Base-by-base conservation (phyloP, 2,113 vertebrate genomes). In the Austrofundulus limnaeus region DNA sequence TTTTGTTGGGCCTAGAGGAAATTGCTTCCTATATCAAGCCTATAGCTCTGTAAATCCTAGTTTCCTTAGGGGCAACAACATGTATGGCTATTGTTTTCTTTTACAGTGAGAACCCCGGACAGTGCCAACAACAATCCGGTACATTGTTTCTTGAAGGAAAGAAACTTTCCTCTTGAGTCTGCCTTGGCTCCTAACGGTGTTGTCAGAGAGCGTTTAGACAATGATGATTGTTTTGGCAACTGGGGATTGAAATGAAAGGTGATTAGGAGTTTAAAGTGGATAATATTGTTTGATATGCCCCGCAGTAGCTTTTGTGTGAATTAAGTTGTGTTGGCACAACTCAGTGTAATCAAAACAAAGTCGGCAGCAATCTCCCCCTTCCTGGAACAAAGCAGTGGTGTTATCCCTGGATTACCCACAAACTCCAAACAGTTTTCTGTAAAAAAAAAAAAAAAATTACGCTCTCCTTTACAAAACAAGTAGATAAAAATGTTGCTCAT, bases 11-110 rank as follows among this genome's bases (percentile, higher is more conserved):
- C 68, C 78, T 61, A 42, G 1, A 61, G 42, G 61, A 23, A 67
- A 57, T 13, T 37, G 24, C 17, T 59, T 54, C 65, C 47, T 20
- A 25, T 56, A 60, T 54, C 20, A 59, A 47, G 31, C 15, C 41
- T 45, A 17, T 20, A 4, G 38, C 50, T 17, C 16, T 60, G 38
- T 63, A 52, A 53, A 24, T 57, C 42, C 37, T 41, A 0, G 60
- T 70, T 74, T 74, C 65, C 49, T 13, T 71, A 39, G 59, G 2
- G 31, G 45, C 14, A 45, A 1, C 77, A 72, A 59, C 37, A 75
- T 52, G 19, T 49, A 48, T 52, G 23, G 11, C 75, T 50, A 79
- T 85, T 81, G 75, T 86, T 77, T 53, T 37, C 34, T 74, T 53
- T 31, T 66, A 45, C 50, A 56, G 47, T 20, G 58, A 21, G 39